Base-by-base conservation (phyloP, 2,113 vertebrate genomes). In the Carassius gibelio region DNA sequence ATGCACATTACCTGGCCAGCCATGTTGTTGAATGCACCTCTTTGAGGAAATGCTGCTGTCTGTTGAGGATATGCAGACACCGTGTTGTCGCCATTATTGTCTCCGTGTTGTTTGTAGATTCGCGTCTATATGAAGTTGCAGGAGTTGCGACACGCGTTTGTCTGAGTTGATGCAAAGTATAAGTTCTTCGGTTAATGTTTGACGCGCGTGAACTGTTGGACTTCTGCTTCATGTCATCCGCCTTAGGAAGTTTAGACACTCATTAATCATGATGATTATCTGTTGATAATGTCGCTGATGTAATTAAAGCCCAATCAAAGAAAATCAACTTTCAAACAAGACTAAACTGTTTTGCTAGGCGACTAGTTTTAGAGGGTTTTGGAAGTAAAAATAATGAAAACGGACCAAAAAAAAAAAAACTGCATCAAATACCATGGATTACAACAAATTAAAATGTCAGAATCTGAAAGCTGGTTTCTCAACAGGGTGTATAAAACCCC, bases 31-130 rank as follows among this genome's bases (percentile, higher is more conserved):
- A 59, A 68, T 14, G 21, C 50, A 80, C 64, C 2, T 74, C 74
- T 38, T 84, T 42, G 19, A 74, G 23, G 64, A 80, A 84, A 71
- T 30, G 26, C 61, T 75, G 66, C 50, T 26, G 77, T 26, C 38
- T 81, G 8, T 11, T 84, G 82, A 86, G 45, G 30, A 72, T 19
- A 23, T 38, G 45, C 5, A 81, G 50, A 59, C 42, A 64, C 3
- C 36, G 3, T 5, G 79, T 21, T 52, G 87, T 64, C 84, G 93
- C 91, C 94, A 94, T 94, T 85, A 89, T 72, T 57, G n/a, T 15
- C 17, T n/a, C 21, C 21, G 8, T 57, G 72, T 62, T 55, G 59
- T 57, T 36, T 61, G 3, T 26, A 78, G 69, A 34, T 64, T 5
- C 1, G 6, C 34, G 3, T 42, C 81, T 45, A 81, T 69, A 30